Base-by-base conservation (phyloP, 1,140 invertebrate species). In the Drosophila guanche region DNA sequence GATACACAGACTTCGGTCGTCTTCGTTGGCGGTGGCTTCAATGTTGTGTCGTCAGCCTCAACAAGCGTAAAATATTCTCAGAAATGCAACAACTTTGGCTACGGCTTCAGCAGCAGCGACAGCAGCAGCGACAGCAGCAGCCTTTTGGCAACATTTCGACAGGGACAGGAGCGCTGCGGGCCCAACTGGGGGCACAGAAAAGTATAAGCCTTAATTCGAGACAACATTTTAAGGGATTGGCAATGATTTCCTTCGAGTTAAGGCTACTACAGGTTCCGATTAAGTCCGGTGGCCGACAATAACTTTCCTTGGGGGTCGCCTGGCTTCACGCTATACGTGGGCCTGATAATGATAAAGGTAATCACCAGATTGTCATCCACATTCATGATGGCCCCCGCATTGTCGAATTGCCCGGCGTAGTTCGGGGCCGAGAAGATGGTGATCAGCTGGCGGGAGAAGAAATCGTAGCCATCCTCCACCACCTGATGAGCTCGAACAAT, bases 351-450 rank as follows among this genome's bases (percentile, higher is more conserved):
- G 5, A 94, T 92, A 85, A 94, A 99, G 69, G 98, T 99, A 93
- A 98, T 99, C 97, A 99, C 99, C 1, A 99, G 93, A 42, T 97
- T 97, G 86, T 99, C 98, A 92, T 99, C 98, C 8, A 99, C 98
- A 80, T 96, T 97, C 98, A 99, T 99, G 98, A 99, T 99, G 48
- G 97, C 98, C 65, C 93, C 93, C 41, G 98, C 98, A 92, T 99
- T 99, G 91, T 99, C 98, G 92, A 99, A 99, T 93, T 99, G 98
- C 37, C 96, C 8, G 96, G 95, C 83, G 96, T 79, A 79, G 43
- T 77, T 79, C 2, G 72, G 61, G 1, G 76, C 76, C 27, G 95
- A 97, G 89, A 99, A 99, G 8, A 99, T 92, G 2, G 98, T 99
- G n/a, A 99, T 98, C 52, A 99, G 93, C 90, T 99, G 98, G 76